A percentile compares a stretch with the other conserved stretches of the same genome.
Conservation (phyloP, 2,113 vertebrate genomes). For the Ictalurus punctatus region DNA sequence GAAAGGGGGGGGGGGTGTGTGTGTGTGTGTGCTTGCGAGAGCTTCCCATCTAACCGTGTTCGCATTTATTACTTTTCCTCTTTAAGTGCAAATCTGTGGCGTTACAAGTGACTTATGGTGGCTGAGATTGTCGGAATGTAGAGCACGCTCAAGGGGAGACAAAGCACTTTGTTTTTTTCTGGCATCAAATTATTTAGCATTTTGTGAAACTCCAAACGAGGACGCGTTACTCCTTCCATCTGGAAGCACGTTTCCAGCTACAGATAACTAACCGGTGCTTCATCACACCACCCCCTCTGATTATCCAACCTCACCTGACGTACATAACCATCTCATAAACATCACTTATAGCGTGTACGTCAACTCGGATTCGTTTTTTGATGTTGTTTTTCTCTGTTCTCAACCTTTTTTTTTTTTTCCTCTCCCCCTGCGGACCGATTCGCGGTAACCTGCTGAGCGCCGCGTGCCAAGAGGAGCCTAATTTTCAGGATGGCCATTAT, state of each 20-base stretch:
- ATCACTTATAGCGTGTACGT: neutral
- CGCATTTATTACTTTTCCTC: neutral
- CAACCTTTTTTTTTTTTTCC: neutral
- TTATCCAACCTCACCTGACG: neutral
- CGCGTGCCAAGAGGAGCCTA: neutral
- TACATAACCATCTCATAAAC: neutral
- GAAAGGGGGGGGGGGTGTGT: constrained; percentile 5
- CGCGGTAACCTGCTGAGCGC: neutral
- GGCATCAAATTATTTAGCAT: neutral
- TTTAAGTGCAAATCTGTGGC: constrained; percentile 7
- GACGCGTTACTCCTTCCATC: neutral
- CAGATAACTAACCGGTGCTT: neutral
- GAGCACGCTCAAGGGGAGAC: neutral
- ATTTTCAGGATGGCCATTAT: constrained; percentile 5
- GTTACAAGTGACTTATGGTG: constrained; percentile 8
- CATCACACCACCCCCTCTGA: neutral
- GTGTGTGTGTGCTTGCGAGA: neutral
- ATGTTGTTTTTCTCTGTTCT: no score
- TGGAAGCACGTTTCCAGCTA: neutral
- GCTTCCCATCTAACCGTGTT: neutral
- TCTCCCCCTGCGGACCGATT: neutral
- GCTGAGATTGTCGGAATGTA: constrained; percentile 17
- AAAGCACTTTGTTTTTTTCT: constrained; percentile 3
- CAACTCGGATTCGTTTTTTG: neutral
- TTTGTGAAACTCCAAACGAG: neutral